Evolutionary conservation across 2,797 vertebrate genomes (phyloP).

Genomic region (Heteromormyrus szaboi): DNA sequence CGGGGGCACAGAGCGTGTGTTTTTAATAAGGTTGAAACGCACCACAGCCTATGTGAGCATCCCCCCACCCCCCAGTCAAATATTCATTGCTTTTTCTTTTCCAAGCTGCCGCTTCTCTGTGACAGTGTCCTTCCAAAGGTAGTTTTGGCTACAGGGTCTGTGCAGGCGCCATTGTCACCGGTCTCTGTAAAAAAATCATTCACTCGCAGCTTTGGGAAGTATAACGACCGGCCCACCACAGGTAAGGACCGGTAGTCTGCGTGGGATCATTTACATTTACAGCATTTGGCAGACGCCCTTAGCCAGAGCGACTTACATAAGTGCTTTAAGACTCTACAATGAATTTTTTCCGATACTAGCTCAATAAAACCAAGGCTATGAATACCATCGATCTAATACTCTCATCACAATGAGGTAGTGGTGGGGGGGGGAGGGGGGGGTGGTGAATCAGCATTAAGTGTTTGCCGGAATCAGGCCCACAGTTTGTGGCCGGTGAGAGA

Average conservation of each 20-base stretch:
- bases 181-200: neutral
- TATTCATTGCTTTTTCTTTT: slow-evolving; percentile 61
- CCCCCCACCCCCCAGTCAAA: slow-evolving; percentile 50
- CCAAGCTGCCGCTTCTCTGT: neutral
- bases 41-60: slow-evolving; percentile 44
- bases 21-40: slow-evolving; percentile 57
- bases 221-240: neutral
- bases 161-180: neutral
- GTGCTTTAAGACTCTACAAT: too few relatives aligned
- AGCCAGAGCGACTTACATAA: too few relatives aligned
- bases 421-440: too few relatives aligned
- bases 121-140: slow-evolving; percentile 1
- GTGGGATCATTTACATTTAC: neutral
- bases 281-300: too few relatives aligned
- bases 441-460: neutral
- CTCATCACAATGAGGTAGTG: neutral
- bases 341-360: too few relatives aligned
- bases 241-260: neutral
- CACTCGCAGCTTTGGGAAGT: neutral
- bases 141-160: neutral
- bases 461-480: neutral
- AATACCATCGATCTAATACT: too few relatives aligned
- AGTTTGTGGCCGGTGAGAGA: neutral
- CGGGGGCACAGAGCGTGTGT: slow-evolving; percentile 38
- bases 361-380: too few relatives aligned